Percentiles rank a stretch among this genome's conserved stretches.
These are phyloP conservation scores for Petrocephalus microphthalmus DNA, from an alignment of 2,113 vertebrate genomes.

Conservation along the genomic window DNA sequence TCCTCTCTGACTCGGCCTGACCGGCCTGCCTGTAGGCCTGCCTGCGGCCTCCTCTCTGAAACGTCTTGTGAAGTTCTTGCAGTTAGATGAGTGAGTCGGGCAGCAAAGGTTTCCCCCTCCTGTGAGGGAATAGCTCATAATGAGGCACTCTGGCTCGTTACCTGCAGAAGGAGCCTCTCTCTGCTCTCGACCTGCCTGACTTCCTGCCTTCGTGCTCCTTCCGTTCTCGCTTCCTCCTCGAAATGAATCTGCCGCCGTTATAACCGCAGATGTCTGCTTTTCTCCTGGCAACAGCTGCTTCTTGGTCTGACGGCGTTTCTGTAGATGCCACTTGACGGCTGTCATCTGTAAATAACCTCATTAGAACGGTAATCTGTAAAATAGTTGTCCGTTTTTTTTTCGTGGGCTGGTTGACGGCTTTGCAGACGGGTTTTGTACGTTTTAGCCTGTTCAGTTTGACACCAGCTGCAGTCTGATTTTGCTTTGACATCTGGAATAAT, in stretches of 20 bases:
- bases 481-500: not conserved
- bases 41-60: not conserved
- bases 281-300: not conserved
- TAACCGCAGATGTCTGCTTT: not conserved
- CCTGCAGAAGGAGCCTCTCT: not conserved
- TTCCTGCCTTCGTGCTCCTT: not conserved
- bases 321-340: not conserved
- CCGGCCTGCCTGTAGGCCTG: not conserved
- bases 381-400: not conserved
- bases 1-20: not conserved
- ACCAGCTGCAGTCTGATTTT: not conserved
- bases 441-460: not conserved
- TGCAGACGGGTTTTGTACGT: not conserved
- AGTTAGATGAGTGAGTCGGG: not conserved
- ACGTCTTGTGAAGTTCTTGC: not conserved
- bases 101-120: not conserved
- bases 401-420: not conserved
- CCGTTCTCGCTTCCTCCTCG: not conserved
- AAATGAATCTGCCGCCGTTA: not conserved
- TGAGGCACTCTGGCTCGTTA: not conserved
- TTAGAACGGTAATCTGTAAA: not conserved
- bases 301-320: not conserved
- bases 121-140: not conserved
- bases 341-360: not conserved
- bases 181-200: not conserved